Evolutionary conservation across 1,140 invertebrate species (phyloP).

Genomic region (Drosophila santomea): DNA sequence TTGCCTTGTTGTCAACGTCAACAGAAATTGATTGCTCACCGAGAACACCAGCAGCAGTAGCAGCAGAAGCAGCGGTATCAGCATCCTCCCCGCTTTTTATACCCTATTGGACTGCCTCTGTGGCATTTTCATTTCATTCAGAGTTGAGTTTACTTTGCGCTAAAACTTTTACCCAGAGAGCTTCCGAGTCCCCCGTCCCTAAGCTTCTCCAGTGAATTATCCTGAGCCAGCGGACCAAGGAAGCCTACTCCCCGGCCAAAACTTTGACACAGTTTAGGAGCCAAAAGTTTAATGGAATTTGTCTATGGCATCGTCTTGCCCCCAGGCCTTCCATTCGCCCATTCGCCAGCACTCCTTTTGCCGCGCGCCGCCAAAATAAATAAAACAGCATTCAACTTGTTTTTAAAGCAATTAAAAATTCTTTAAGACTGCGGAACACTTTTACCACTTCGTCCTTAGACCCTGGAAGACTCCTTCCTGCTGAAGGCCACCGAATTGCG

Average conservation of each 20-base stretch:
- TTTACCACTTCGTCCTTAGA: constrained; percentile 11
- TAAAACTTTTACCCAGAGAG: constrained; percentile 67
- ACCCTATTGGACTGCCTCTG: constrained; percentile 75
- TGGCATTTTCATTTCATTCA: constrained; percentile 83
- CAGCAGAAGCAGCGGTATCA: constrained; percentile 13
- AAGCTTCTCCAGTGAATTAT: constrained; percentile 71
- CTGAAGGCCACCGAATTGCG: constrained; percentile 27
- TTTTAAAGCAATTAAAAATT: constrained; percentile 83
- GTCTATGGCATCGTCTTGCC: constrained; percentile 72
- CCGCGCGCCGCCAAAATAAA: constrained; percentile 66
- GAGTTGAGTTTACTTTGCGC: constrained; percentile 77
- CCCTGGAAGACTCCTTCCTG: constrained; percentile 35
- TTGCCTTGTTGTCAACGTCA: constrained; percentile 82
- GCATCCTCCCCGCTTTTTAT: constrained; percentile 19
- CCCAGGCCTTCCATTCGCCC: constrained; percentile 24
- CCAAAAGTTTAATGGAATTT: constrained; percentile 83
- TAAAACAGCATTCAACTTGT: constrained; percentile 82
- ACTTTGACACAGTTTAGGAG: constrained; percentile 82
- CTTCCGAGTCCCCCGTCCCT: constrained; percentile 44
- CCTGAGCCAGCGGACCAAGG: constrained; percentile 76
- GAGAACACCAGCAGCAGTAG: constrained; percentile 39
- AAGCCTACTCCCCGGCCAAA: constrained; percentile 52
- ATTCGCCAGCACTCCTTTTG: background rate
- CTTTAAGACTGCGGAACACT: constrained; percentile 68
- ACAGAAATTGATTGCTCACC: constrained; percentile 81